A percentile compares a stretch with the other conserved stretches of the same genome.
These are phyloP conservation scores for Monopis laevigella DNA, from an alignment of 2,888 invertebrate species.

Conservation along the genomic window DNA sequence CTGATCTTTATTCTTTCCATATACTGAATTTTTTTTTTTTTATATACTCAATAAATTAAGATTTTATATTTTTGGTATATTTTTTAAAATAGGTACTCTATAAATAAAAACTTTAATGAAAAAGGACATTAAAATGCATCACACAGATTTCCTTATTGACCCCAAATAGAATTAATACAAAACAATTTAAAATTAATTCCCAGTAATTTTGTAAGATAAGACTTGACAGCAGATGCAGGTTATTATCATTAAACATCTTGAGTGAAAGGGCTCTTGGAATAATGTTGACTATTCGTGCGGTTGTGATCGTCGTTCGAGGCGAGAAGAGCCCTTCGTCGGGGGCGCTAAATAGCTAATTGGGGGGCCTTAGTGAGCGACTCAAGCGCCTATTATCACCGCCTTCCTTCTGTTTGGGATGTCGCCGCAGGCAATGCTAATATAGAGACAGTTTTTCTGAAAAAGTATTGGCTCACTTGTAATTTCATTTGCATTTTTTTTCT, in stretches of 20 bases:
- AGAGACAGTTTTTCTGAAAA: constrained; percentile 1
- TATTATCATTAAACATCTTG: constrained; percentile 1
- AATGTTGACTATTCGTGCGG: constrained; percentile 5
- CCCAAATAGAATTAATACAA: too few relatives aligned
- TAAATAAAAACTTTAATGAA: too few relatives aligned
- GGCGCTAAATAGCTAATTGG: constrained; percentile 19
- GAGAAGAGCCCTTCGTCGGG: constrained; percentile 2
- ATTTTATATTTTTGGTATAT: too few relatives aligned
- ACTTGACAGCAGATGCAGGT: too few relatives aligned
- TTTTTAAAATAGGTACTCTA: too few relatives aligned
- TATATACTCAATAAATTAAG: too few relatives aligned
- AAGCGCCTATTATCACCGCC: constrained; percentile 13
- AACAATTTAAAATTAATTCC: too few relatives aligned
- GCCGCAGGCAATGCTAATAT: not conserved
- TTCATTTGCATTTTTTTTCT: constrained; percentile 1
- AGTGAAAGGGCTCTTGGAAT: not conserved
- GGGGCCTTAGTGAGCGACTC: constrained; percentile 13
- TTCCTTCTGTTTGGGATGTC: constrained; percentile 12
- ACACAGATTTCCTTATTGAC: too few relatives aligned
- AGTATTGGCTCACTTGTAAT: constrained; percentile 2
- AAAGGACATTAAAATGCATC: too few relatives aligned
- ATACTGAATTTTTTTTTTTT: too few relatives aligned
- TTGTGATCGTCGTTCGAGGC: constrained; percentile 1
- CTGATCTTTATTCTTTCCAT: too few relatives aligned
- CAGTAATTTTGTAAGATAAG: too few relatives aligned